Percentiles rank a stretch among this genome's conserved stretches.
These are phyloP conservation scores for Phaethornis superciliosus DNA, from an alignment of 2,113 vertebrate genomes.

Conservation along the genomic window DNA sequence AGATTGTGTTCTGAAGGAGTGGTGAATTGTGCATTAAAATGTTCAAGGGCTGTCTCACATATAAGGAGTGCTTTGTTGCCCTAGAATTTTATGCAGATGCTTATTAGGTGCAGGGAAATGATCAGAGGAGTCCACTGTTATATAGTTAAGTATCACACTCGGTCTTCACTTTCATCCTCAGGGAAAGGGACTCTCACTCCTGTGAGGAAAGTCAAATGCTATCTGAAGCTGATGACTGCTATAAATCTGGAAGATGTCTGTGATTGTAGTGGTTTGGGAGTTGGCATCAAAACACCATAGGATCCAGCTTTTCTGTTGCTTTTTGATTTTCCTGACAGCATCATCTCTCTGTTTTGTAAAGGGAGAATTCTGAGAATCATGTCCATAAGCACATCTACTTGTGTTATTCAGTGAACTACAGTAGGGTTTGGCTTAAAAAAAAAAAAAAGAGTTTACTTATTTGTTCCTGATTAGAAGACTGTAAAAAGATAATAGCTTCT, in stretches of 20 bases:
- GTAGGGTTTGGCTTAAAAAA: neutral
- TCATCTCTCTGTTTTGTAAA: neutral
- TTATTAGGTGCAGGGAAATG: neutral
- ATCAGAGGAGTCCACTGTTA: neutral
- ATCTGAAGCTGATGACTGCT: neutral
- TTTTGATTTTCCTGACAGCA: neutral
- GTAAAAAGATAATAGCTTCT: neutral
- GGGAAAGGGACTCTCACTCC: neutral
- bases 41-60: neutral
- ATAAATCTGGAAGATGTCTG: neutral
- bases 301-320: neutral
- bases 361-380: neutral
- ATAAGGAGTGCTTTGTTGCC: accelerated
- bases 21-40: neutral
- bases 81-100: neutral
- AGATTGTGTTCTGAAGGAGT: neutral
- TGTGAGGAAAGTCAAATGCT: neutral
- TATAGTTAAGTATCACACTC: neutral
- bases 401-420: neutral
- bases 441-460: neutral
- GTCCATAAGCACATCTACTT: neutral
- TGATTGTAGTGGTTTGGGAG: neutral
- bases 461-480: neutral
- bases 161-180: neutral
- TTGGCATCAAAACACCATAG: neutral